These are phyloP conservation scores for Poecilia wingei DNA, from an alignment of 2,797 vertebrate species.

Conservation along the genomic window DNA sequence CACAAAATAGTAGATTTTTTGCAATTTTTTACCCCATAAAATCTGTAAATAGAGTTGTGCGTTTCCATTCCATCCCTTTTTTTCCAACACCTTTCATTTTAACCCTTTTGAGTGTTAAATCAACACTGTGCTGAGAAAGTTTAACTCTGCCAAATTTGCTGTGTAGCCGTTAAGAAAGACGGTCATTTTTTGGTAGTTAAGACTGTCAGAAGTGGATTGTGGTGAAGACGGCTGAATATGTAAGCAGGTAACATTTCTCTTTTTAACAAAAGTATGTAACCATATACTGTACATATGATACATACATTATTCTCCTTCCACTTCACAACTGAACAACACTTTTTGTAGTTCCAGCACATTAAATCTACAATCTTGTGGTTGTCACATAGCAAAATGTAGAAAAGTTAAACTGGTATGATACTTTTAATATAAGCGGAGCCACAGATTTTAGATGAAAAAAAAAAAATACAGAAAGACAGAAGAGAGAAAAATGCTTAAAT, in stretches of 20 bases:
- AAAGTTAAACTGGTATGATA: background rate
- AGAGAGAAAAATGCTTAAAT: conserved; percentile 11
- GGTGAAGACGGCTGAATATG: background rate
- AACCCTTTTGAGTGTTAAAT: too few relatives aligned
- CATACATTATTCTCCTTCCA: background rate
- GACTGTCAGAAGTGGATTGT: background rate
- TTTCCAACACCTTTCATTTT: background rate
- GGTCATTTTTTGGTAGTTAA: background rate
- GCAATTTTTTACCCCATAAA: background rate
- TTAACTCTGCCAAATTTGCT: too few relatives aligned
- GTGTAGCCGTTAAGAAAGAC: background rate
- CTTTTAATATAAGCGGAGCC: conserved; percentile 2
- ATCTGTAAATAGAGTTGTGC: background rate
- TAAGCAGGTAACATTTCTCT: background rate
- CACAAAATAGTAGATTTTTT: background rate
- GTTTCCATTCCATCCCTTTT: background rate
- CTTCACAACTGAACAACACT: background rate
- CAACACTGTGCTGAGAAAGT: too few relatives aligned
- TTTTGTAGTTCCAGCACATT: background rate
- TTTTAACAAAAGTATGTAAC: background rate
- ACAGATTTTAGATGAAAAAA: background rate
- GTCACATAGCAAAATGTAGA: background rate
- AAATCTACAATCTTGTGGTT: background rate
- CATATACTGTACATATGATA: background rate
- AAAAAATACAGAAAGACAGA: background rate